Base-by-base conservation (phyloP, 1,140 invertebrate species). In the Nasonia longicornis region DNA sequence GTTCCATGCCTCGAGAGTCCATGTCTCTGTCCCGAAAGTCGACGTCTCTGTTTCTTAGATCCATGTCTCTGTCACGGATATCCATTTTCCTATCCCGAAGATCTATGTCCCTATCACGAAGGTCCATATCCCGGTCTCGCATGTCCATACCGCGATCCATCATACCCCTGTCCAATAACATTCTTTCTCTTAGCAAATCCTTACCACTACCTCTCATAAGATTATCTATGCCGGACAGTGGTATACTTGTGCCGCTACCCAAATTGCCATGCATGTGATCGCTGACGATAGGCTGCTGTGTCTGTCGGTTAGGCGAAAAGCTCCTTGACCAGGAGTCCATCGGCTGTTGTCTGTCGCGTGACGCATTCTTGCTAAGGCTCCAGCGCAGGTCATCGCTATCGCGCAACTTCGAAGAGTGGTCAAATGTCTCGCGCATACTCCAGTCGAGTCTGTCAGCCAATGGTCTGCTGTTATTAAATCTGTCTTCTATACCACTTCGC, bases 391-490 rank as follows among this genome's bases (percentile, higher is more conserved):
- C 90, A 0, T 87, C 87, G 2, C 79, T 83, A n/a, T 89, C 88
- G 10, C 87, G 87, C 45, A 82, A 80, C 16, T 85, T 86, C 0
- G 80, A 7, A 3, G 75, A 6, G 64, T 85, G 89, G 35, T 90
- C 89, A 31, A 80, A 87, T 0, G 83, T 82, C 12, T 90, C 89
- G 8, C 89, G 86, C 35, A 87, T 80, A 48, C 85, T 87, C 89
- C 90, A 90, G 66, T 91, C 89, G 14, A 90, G 38, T 67, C 90
- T 87, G 73, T 91, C 89, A 83, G 86, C 87, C 8, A 91, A 85
- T 10, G 88, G 85, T 22, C 76, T 70, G 2, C 75, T 42, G 0
- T 72, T 31, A 42, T 77, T 48, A 11, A 64, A 66, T 82, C 26
- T 29, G 0, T 77, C 76, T 6, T 69, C 63, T 35, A 77, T 29